Evolutionary conservation across 2,113 vertebrate species (phyloP).

Genomic region (Lophochroa leadbeateri): DNA sequence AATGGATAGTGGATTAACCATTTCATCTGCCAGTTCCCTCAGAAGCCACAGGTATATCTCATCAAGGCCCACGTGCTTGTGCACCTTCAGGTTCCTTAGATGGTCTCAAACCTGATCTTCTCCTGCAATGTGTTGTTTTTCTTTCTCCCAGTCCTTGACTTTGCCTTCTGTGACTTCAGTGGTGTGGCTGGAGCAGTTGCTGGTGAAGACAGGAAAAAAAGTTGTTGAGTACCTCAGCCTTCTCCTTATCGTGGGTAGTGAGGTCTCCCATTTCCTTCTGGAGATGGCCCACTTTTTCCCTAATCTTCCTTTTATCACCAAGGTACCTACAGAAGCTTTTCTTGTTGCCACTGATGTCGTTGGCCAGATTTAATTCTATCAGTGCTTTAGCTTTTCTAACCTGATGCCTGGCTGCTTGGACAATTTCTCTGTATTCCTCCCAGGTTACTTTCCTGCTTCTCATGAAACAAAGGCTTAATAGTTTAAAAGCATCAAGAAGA

Average conservation of each 20-base stretch:
- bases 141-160: background rate
- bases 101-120: background rate
- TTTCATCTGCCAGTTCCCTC: background rate
- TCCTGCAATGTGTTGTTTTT: background rate
- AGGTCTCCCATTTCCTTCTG: background rate
- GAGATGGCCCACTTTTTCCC: background rate
- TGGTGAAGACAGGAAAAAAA: background rate
- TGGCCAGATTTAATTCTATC: background rate
- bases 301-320: background rate
- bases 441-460: background rate
- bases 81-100: background rate
- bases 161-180: background rate
- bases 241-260: background rate
- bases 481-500: constrained; percentile 2
- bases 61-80: background rate
- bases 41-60: background rate
- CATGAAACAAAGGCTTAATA: background rate
- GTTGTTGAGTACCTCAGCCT: background rate
- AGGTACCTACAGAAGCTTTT: background rate
- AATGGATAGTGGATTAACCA: background rate
- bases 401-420: background rate
- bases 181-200: background rate
- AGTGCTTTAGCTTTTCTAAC: background rate
- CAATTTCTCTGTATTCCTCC: background rate
- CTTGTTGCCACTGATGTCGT: background rate